Conservation (phyloP, 1,140 invertebrate species). For the Palaemon carinicauda region DNA sequence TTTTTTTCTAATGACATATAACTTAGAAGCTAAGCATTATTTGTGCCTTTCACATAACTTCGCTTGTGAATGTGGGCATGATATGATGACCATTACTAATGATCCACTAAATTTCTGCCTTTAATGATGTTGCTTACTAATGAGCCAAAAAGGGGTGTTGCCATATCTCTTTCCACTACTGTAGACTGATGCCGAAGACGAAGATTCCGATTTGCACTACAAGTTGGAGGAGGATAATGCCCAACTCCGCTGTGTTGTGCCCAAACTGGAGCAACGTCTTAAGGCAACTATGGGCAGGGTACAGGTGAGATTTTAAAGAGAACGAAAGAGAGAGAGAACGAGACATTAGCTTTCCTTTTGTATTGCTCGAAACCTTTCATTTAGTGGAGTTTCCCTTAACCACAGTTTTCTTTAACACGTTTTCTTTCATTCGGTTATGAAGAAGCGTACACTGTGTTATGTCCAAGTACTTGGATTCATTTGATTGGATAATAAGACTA, state of each 20-base stretch:
- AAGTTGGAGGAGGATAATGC: constrained; percentile 14
- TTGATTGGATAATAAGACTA: too few species aligned
- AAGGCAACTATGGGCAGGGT: constrained; percentile 42
- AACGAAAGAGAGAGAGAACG: too few species aligned
- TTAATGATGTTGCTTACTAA: neutral
- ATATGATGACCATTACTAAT: neutral
- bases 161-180: constrained; percentile 43
- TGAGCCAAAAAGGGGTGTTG: constrained; percentile 32
- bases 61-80: neutral
- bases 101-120: neutral
- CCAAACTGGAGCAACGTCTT: constrained; percentile 37
- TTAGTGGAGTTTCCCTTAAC: too few species aligned
- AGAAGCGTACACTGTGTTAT: too few species aligned
- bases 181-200: constrained; percentile 29
- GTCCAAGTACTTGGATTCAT: too few species aligned
- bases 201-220: neutral
- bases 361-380: too few species aligned
- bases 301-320: constrained; percentile 20
- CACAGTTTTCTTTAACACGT: neutral
- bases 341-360: too few species aligned
- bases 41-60: too few species aligned
- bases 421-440: too few species aligned
- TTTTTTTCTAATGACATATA: too few species aligned
- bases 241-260: neutral
- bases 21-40: too few species aligned